A percentile compares a stretch with the other conserved stretches of the same genome.
phyloP scores from a whole-genome alignment of 2,888 invertebrate species.

The Drosophila atroscutellata region DNA sequence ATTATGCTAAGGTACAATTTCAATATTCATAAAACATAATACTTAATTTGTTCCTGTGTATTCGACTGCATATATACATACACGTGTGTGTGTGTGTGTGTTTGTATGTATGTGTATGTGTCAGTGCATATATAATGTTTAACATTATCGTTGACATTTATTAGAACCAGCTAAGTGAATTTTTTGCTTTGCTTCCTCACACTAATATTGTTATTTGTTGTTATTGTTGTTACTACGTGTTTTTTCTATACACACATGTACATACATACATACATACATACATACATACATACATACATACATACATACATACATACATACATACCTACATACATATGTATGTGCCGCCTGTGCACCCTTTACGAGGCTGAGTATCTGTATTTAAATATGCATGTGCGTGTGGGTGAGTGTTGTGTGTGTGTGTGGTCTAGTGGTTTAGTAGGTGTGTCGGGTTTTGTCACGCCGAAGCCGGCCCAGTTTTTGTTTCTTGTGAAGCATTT shows the following conservation, averaged over 20 bases:
- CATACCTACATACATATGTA: too few species aligned
- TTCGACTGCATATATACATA: background rate
- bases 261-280: background rate
- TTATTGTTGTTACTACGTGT: slow-evolving; percentile 9
- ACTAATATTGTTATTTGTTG: slow-evolving; percentile 52
- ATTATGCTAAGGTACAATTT: background rate
- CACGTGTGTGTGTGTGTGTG: background rate
- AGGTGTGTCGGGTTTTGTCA: slow-evolving; percentile 53
- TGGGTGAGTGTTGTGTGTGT: slow-evolving; percentile 13
- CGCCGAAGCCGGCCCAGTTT: slow-evolving; percentile 32
- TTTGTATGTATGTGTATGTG: slow-evolving; percentile 12
- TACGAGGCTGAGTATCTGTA: slow-evolving; percentile 26
- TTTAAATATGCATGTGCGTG: slow-evolving; percentile 32
- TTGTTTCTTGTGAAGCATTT: slow-evolving; percentile 29
- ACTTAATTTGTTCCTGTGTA: slow-evolving; percentile 9
- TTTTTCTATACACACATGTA: slow-evolving; percentile 5
- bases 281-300: slow-evolving; percentile 2
- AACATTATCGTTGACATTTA: slow-evolving; percentile 76
- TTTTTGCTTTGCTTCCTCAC: slow-evolving; percentile 51
- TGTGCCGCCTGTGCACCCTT: slow-evolving; percentile 35
- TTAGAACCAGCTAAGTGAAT: slow-evolving; percentile 71
- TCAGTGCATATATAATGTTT: slow-evolving; percentile 54
- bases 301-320: slow-evolving; percentile 2
- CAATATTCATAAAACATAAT: background rate
- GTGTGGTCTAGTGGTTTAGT: slow-evolving; percentile 24